Evolutionary conservation across 2,797 vertebrate species (phyloP).

Genomic region (Chaetophractus vellerosus): DNA sequence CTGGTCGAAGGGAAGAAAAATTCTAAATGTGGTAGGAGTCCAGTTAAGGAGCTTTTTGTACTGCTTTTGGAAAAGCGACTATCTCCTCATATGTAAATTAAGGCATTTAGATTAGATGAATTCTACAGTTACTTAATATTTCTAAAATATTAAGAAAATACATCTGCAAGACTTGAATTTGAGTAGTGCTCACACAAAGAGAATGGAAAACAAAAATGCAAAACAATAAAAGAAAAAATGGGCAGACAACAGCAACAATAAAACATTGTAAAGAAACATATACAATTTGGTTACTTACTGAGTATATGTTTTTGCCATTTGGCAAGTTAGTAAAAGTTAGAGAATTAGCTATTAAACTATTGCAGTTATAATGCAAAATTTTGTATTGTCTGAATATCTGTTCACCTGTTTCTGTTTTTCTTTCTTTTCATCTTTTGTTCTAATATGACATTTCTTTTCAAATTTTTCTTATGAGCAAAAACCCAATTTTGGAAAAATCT

Average conservation of each 20-base stretch:
- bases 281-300: neutral
- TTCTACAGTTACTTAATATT: neutral
- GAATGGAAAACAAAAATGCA: neutral
- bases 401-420: neutral
- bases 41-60: neutral
- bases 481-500: slow-evolving; percentile 77
- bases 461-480: slow-evolving; percentile 71
- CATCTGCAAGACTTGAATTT: neutral
- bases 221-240: neutral
- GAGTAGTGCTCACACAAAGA: neutral
- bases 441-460: slow-evolving; percentile 42
- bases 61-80: neutral
- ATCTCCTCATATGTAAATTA: neutral
- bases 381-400: neutral
- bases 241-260: neutral
- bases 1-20: neutral
- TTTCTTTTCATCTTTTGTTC: slow-evolving; percentile 46
- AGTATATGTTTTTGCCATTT: slow-evolving; percentile 35
- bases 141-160: slow-evolving; percentile 34
- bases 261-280: neutral
- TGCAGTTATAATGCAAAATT: neutral
- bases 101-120: neutral
- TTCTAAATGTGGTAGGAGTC: neutral
- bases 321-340: neutral
- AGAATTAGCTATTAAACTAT: neutral